phyloP scores from a whole-genome alignment of 92 coral and sea anemone genomes.

The Isaurus tuberculatus region DNA sequence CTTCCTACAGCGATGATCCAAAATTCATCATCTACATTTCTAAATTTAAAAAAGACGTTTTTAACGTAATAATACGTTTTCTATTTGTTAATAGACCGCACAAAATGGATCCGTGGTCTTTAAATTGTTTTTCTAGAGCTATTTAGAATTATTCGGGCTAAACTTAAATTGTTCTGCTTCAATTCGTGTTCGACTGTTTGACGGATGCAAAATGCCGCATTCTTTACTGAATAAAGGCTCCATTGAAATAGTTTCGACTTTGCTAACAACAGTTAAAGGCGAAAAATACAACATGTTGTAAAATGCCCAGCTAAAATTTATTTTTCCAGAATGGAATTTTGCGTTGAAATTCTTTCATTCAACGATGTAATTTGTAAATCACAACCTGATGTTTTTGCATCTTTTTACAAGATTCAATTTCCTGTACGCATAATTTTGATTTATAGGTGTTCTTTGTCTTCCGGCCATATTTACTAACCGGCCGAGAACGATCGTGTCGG shows the following conservation, averaged over 20 bases:
- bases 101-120: background rate
- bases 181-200: constrained; percentile 12
- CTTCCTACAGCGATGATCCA: too few species aligned
- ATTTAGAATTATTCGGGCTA: background rate
- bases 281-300: background rate
- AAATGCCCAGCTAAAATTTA: background rate
- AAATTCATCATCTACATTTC: too few species aligned
- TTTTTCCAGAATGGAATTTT: background rate
- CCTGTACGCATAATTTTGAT: background rate
- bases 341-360: background rate
- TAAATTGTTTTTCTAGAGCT: background rate
- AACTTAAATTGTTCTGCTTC: constrained; percentile 10
- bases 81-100: background rate
- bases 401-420: background rate
- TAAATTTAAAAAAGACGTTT: too few species aligned
- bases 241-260: background rate
- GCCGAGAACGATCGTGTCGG: constrained; percentile 23
- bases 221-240: constrained; percentile 12
- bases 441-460: constrained; percentile 11
- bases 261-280: background rate
- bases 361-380: background rate
- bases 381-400: background rate
- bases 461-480: constrained; percentile 14
- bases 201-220: background rate
- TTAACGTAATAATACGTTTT: too few species aligned